phyloP scores from a whole-genome alignment of 2,888 invertebrate species.

The Pristionchus entomophagus region DNA sequence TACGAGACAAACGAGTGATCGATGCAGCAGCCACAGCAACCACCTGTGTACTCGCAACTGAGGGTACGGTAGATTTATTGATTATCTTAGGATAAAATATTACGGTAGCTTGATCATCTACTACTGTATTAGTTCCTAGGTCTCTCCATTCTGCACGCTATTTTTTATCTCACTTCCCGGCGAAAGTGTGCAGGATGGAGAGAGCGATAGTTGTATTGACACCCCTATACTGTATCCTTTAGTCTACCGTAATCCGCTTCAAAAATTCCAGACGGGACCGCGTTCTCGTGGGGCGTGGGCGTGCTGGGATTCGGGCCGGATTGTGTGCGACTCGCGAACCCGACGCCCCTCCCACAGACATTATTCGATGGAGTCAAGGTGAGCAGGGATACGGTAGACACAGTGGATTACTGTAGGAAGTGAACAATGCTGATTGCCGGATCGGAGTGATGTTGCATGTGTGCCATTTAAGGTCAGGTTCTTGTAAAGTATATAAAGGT shows the following conservation, averaged over 20 bases:
- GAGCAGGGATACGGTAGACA: neutral
- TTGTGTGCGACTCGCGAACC: slow-evolving; percentile 53
- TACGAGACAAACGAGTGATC: neutral
- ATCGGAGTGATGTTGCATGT: no score
- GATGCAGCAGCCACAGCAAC: slow-evolving; percentile 36
- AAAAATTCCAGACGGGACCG: slow-evolving; percentile 38
- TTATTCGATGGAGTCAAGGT: slow-evolving; percentile 62
- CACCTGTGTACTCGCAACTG: slow-evolving; percentile 5
- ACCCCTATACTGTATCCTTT: no score
- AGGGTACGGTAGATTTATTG: slow-evolving; percentile 28
- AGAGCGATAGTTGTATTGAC: no score
- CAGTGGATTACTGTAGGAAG: neutral
- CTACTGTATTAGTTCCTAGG: no score
- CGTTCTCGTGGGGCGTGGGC: slow-evolving; percentile 67
- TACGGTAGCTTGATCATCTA: slow-evolving; percentile 27
- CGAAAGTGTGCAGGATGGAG: no score
- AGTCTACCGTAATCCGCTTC: neutral
- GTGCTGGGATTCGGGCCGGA: slow-evolving; percentile 71
- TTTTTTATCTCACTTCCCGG: no score
- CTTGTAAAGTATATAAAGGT: no score
- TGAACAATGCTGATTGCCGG: no score
- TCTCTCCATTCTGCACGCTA: no score
- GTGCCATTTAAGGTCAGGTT: no score
- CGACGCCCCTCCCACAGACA: slow-evolving; percentile 64
- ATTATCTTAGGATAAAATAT: neutral